These are phyloP conservation scores for Mesitornis unicolor DNA, from an alignment of 2,113 vertebrate genomes.

Conservation along the genomic window DNA sequence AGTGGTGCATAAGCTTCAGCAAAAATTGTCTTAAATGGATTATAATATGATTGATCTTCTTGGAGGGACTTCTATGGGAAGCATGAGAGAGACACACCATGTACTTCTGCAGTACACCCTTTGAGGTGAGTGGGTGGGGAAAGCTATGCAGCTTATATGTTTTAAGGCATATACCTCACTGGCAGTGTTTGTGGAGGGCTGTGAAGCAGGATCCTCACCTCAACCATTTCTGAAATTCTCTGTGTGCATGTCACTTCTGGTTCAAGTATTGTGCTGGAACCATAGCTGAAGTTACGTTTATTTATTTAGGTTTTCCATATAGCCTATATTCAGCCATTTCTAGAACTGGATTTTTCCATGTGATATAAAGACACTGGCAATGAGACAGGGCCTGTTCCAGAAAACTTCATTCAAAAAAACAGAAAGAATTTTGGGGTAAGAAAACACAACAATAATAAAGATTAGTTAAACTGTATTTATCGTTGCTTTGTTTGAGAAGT, in stretches of 20 bases:
- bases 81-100: accelerated
- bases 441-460: not conserved
- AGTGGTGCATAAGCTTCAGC: not conserved
- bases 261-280: not conserved
- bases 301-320: not conserved
- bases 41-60: not conserved
- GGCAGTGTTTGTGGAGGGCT: not conserved
- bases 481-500: not conserved
- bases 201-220: not conserved
- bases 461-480: not conserved
- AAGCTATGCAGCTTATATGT: not conserved
- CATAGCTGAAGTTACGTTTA: not conserved
- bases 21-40: not conserved
- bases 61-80: not conserved
- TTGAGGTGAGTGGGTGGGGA: not conserved
- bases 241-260: not conserved
- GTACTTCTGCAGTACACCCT: not conserved
- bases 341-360: not conserved
- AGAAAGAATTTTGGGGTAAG: not conserved
- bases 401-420: not conserved
- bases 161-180: not conserved
- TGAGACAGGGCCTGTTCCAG: not conserved
- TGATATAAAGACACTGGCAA: not conserved
- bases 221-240: not conserved
- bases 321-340: not conserved